Base-by-base conservation (phyloP, 2,797 vertebrate genomes). In the Dryobates pubescens region DNA sequence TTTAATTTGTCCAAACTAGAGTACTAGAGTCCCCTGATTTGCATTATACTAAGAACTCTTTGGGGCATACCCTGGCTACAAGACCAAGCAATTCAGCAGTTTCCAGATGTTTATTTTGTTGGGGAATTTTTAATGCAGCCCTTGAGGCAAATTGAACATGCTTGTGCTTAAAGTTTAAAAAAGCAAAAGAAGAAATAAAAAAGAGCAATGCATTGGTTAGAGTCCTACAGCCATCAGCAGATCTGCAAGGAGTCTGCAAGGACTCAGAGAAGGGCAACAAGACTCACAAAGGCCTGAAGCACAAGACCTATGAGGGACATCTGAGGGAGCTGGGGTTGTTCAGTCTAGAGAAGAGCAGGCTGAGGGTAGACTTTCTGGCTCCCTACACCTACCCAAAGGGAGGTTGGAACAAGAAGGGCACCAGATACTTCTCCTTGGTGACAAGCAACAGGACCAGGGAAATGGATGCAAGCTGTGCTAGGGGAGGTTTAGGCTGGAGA, bases 191-290 rank as follows among this genome's bases (percentile, higher is more conserved):
- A 49, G 49, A 51, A 51, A 51, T 51, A 51, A 67, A 67, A 10
- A 32, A 18, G 9, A 4, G 6, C 7, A 49, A 7, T 0, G 0
- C 24, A 12, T 17, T 19, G 24, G 17, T 23, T 8, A 14, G 15
- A 17, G 34, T 26, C 54, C 38, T 29, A 27, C 0, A 0, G 8
- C 24, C 75, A 69, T 2, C 16, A 14, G 17, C 3, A 19, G 26
- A 38, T 64, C 57, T 7, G 20, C 17, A 18, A 43, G 19, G 6
- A 64, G 10, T 10, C 22, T 62, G 6, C 13, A 43, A 54, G 56
- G 27, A 32, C 13, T 51, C 23, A 24, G 49, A 51, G 49, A 51
- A 51, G 49, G 49, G 23, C 49, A 51, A 51, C 2, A 7, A 51
- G 49, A 43, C 41, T 43, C 41, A 17, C 16, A 51, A 24, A 51